Evolutionary conservation across 2,888 invertebrate genomes (phyloP).

Genomic region (Drosophila rubida): DNA sequence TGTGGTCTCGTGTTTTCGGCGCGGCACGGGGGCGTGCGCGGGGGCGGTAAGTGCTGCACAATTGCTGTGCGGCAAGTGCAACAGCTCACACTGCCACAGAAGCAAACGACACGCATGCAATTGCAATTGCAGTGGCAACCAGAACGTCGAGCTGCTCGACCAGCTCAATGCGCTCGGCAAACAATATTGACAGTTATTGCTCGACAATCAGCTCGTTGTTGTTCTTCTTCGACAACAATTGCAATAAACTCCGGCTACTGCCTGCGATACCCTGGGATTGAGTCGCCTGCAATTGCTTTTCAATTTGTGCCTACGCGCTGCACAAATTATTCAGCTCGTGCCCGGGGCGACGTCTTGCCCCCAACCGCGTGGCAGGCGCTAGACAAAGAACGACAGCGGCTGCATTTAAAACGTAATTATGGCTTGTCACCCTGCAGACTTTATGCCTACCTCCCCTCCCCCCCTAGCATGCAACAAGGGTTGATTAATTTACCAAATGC

Average conservation of each 20-base stretch:
- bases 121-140: conserved; percentile 24
- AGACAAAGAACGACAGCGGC: conserved; percentile 5
- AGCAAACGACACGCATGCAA: conserved; percentile 33
- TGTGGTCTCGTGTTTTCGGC: conserved; percentile 50
- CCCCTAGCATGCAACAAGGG: conserved; percentile 51
- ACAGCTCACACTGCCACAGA: conserved; percentile 32
- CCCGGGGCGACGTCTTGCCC: not conserved
- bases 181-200: not conserved
- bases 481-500: conserved; percentile 74
- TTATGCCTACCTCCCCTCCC: not conserved
- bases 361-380: not conserved
- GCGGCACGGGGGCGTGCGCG: no score
- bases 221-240: not conserved
- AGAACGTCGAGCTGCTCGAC: not conserved
- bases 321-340: conserved; percentile 44
- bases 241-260: not conserved
- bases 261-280: conserved; percentile 45
- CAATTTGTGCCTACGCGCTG: conserved; percentile 23
- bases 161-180: conserved; percentile 6
- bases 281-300: conserved; percentile 69
- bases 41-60: conserved; percentile 60
- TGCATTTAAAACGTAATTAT: conserved; percentile 71
- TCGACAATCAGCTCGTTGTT: no score
- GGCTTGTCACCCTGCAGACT: conserved; percentile 51
- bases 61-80: conserved; percentile 48